These are phyloP conservation scores for Brachyhypopomus occidentalis DNA, from an alignment of 2,113 vertebrate genomes.

Conservation along the genomic window DNA sequence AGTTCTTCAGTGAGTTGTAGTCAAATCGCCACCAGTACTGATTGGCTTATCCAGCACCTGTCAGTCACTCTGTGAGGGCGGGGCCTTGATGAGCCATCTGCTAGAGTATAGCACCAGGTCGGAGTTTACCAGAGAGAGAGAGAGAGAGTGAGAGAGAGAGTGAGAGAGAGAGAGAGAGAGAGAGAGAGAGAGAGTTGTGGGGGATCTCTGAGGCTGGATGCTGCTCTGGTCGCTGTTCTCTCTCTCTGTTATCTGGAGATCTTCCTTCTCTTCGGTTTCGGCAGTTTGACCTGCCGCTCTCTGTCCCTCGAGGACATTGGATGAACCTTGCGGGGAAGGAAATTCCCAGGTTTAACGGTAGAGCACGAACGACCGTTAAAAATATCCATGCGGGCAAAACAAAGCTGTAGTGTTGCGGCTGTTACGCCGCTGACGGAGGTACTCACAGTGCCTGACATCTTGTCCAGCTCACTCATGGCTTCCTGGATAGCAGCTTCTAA, in stretches of 20 bases:
- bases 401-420: no score
- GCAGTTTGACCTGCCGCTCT: conserved; percentile 90
- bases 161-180: conserved; percentile 14
- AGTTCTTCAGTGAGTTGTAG: conserved; percentile 86
- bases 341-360: conserved; percentile 10
- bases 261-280: conserved; percentile 98
- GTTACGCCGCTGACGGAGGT: not conserved
- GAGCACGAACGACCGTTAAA: not conserved
- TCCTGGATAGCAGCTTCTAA: conserved; percentile 99
- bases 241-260: conserved; percentile 99
- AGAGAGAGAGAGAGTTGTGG: conserved; percentile 18
- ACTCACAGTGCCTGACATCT: conserved; percentile 98
- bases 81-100: conserved; percentile 54
- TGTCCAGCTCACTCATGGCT: conserved; percentile 97
- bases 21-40: conserved; percentile 81
- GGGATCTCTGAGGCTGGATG: conserved; percentile 68
- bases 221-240: conserved; percentile 75
- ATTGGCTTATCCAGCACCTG: conserved; percentile 83
- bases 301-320: conserved; percentile 89
- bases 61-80: conserved; percentile 67
- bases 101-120: conserved; percentile 75
- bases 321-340: conserved; percentile 73
- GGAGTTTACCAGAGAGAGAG: conserved; percentile 43
- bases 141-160: conserved; percentile 8
- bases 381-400: no score